These are phyloP conservation scores for Manduca sexta DNA, from an alignment of 1,140 invertebrate genomes.

Conservation along the genomic window DNA sequence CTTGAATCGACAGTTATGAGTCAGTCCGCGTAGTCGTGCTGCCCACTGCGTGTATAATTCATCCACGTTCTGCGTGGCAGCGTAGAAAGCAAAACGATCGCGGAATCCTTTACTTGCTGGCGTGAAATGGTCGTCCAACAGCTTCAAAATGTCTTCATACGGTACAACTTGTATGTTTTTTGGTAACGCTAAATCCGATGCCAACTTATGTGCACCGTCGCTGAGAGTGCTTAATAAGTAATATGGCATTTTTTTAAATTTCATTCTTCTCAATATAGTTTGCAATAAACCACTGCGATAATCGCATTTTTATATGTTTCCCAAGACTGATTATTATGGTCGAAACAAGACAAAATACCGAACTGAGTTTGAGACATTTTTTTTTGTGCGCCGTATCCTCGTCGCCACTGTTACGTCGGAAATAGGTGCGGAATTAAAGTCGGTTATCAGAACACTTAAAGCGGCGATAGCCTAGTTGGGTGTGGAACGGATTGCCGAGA, in stretches of 20 bases:
- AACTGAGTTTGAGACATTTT: constrained; percentile 4
- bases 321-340: constrained; percentile 7
- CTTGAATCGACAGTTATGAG: constrained; percentile 16
- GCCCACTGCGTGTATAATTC: constrained; percentile 26
- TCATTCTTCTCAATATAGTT: background rate
- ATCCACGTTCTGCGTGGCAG: constrained; percentile 14
- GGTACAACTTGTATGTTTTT: constrained; percentile 20
- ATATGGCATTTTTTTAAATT: constrained; percentile 10
- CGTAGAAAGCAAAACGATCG: constrained; percentile 28
- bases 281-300: constrained; percentile 8
- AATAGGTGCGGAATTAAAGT: background rate
- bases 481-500: too few species aligned
- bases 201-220: constrained; percentile 24
- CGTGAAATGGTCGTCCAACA: constrained; percentile 26
- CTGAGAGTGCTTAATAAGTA: constrained; percentile 21
- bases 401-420: background rate
- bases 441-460: background rate
- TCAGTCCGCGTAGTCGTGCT: constrained; percentile 26
- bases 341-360: constrained; percentile 4
- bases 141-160: constrained; percentile 18
- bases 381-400: background rate
- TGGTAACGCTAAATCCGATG: constrained; percentile 21
- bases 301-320: constrained; percentile 6
- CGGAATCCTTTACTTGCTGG: constrained; percentile 24
- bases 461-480: too few species aligned